Base-by-base conservation (phyloP, 2,797 vertebrate genomes). In the Squalus acanthias region DNA sequence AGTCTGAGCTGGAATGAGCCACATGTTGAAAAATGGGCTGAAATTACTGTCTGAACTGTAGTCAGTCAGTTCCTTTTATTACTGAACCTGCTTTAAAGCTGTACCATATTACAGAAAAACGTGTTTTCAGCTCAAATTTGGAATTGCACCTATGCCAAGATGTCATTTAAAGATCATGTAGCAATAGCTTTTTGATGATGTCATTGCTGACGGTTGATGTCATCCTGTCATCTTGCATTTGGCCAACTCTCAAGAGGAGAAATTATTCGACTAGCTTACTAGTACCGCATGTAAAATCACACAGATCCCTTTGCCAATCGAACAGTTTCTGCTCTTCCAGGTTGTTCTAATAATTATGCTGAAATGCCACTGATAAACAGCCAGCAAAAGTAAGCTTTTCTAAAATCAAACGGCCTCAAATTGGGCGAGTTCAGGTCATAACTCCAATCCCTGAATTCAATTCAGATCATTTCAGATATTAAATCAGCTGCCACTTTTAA, bases 1-100 rank as follows among this genome's bases (percentile, higher is more conserved):
- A 74, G 50, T 95, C 70, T 76, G 67, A 95, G 70, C 69, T 57
- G 69, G 94, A 95, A 74, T 95, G 94, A 95, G 70, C 69, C 94
- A 95, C 70, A 50, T 95, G 94, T 95, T 95, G 94, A 95, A 74
- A 95, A 95, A 95, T 57, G 46, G 69, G 70, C 33, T 76, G 70
- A 57, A 95, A 76, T 74, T 95, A 53, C 50, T 72, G 94, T n/a
- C 26, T 74, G 94, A 95, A 33, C 50, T 33, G 50, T 33, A 17
- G 33, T 95, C 70, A 95, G 94, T 60, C 94, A 57, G 22, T 76
- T 33, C 57, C 89, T 92, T 95, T 95, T 76, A 74, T 76, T 95
- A 76, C 26, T 95, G 50, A 46, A 95, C 50, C 70, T 95, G 70
- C 50, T 57, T 74, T 74, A 95, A 95, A 76, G 94, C 94, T 95